These are phyloP conservation scores for Apamea epomidion DNA, from an alignment of 2,888 invertebrate species.

Conservation along the genomic window DNA sequence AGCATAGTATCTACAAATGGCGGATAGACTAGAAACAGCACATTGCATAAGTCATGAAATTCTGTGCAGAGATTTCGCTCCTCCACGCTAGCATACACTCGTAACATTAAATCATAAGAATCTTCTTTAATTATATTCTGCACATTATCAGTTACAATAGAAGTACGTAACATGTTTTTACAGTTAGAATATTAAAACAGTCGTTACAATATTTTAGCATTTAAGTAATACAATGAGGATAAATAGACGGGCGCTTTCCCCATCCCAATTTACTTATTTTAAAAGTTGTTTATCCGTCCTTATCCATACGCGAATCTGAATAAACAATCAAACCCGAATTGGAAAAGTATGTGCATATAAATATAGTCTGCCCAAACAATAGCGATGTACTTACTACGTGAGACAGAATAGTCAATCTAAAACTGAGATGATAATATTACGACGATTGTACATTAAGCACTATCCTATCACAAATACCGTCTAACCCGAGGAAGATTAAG, in stretches of 20 bases:
- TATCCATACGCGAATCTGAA: conserved; percentile 44
- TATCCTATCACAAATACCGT: conserved; percentile 71
- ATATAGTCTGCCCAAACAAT: conserved; percentile 40
- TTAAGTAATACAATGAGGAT: conserved; percentile 43
- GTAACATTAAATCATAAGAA: conserved; percentile 55
- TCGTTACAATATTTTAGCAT: conserved; percentile 57
- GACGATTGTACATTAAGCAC: conserved; percentile 66
- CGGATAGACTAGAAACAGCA: conserved; percentile 69
- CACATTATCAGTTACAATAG: conserved; percentile 58
- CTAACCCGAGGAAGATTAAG: conserved; percentile 70
- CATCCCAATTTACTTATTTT: conserved; percentile 38
- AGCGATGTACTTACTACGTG: conserved; percentile 35
- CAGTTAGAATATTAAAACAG: conserved; percentile 62
- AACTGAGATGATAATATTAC: conserved; percentile 43
- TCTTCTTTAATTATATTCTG: conserved; percentile 22
- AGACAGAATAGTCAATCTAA: conserved; percentile 41
- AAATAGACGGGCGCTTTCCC: conserved; percentile 14
- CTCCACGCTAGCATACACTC: conserved; percentile 44
- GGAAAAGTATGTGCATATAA: conserved; percentile 54
- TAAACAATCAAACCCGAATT: conserved; percentile 44
- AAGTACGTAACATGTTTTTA: conserved; percentile 66
- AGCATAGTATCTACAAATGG: conserved; percentile 51
- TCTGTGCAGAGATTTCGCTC: conserved; percentile 68
- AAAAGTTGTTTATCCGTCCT: conserved; percentile 41
- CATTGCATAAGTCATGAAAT: conserved; percentile 47